Percentiles rank a stretch among this genome's conserved stretches.
phyloP scores from a whole-genome alignment of 2,113 vertebrate genomes.

The Ptilorrhoa leucosticta region DNA sequence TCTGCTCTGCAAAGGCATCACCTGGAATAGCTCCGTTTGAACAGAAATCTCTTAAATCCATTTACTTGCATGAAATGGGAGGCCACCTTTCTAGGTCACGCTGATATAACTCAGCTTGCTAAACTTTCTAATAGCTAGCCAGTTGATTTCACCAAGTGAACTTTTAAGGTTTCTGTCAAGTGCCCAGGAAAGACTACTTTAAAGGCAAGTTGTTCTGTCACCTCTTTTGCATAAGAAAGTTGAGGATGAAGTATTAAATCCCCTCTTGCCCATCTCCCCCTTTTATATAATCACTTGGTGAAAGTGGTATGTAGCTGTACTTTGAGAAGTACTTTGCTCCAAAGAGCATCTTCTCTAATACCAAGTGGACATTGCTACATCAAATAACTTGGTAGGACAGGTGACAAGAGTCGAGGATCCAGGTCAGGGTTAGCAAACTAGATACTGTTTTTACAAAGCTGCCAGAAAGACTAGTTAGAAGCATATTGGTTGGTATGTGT shows the following conservation, averaged over 20 bases:
- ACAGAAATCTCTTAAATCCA: not conserved
- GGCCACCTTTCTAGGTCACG: not conserved
- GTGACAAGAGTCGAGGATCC: not conserved
- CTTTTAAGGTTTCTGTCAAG: not conserved
- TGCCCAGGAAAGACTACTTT: not conserved
- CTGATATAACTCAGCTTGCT: not conserved
- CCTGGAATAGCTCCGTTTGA: not conserved
- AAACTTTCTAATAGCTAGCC: not conserved
- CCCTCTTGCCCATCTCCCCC: not conserved
- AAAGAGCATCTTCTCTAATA: not conserved
- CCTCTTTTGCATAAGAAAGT: not conserved
- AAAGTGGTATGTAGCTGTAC: not conserved
- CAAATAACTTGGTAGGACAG: not conserved
- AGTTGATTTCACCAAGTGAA: not conserved
- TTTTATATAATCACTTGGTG: not conserved
- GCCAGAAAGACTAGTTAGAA: not conserved
- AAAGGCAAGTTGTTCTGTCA: not conserved
- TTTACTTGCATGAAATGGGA: not conserved
- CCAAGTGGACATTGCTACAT: not conserved
- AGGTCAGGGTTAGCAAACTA: not conserved
- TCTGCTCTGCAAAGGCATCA: not conserved
- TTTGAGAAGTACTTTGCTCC: not conserved
- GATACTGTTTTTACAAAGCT: not conserved
- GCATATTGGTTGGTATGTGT: not conserved
- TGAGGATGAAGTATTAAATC: not conserved